A percentile compares a stretch with the other conserved stretches of the same genome.
Evolutionary conservation across 2,113 vertebrate genomes (phyloP).

Genomic region (Mus spicilegus): DNA sequence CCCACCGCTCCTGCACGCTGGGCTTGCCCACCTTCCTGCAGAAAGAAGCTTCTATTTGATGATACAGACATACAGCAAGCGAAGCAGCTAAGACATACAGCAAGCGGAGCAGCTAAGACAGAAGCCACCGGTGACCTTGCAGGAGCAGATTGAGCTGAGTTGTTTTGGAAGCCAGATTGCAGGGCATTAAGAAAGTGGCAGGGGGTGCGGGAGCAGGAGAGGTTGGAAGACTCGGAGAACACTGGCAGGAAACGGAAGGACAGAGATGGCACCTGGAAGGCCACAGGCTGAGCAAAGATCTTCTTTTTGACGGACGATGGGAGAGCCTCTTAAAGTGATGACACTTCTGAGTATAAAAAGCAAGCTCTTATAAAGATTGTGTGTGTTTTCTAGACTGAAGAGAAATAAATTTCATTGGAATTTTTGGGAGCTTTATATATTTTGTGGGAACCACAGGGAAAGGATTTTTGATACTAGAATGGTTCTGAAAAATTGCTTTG

Average conservation of each 20-base stretch:
- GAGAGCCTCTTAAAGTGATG: constrained; percentile 42
- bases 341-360: constrained; percentile 17
- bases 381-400: constrained; percentile 46
- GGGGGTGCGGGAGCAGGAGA: constrained; percentile 66
- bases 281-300: background rate
- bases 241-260: constrained; percentile 72
- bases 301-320: constrained; percentile 1
- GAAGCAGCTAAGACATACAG: constrained; percentile 28
- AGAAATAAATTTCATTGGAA: background rate
- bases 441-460: background rate
- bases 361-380: constrained; percentile 19
- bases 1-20: background rate
- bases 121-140: constrained; percentile 76
- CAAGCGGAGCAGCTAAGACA: constrained; percentile 56
- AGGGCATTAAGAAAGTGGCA: constrained; percentile 78
- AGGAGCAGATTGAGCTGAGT: constrained; percentile 14
- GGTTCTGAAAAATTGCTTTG: background rate
- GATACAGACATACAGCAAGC: background rate
- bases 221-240: background rate
- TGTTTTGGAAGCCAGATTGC: constrained; percentile 77
- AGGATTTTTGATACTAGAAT: background rate
- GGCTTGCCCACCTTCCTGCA: constrained; percentile 4
- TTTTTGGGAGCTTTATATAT: constrained; percentile 52
- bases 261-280: constrained; percentile 63
- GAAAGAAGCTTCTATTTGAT: background rate